Percentiles rank a stretch among this genome's conserved stretches.
These are phyloP conservation scores for Aspidiotus rigidus DNA, from an alignment of 2,888 invertebrate genomes.

Conservation along the genomic window DNA sequence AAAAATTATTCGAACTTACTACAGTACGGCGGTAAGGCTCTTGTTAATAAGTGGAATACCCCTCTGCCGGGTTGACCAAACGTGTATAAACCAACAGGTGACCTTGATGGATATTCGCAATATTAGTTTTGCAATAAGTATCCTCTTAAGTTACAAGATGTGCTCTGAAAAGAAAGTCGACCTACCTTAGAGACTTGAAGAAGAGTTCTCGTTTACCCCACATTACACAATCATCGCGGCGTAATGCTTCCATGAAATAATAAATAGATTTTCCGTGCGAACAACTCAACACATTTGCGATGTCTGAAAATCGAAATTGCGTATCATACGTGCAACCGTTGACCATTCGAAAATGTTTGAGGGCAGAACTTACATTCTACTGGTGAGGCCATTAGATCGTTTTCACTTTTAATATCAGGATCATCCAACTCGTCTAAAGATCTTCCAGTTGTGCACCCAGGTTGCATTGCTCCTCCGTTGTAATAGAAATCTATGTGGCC, in stretches of 20 bases:
- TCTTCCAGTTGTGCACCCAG: conserved; percentile 47
- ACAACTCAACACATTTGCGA: conserved; percentile 48
- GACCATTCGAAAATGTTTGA: too few relatives aligned
- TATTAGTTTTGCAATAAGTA: too few relatives aligned
- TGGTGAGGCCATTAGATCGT: too few relatives aligned
- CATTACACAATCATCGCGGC: conserved; percentile 49
- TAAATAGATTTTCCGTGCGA: conserved; percentile 54
- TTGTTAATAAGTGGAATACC: conserved; percentile 41
- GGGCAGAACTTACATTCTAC: too few relatives aligned
- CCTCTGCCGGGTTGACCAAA: conserved; percentile 40
- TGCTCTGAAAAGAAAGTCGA: too few relatives aligned
- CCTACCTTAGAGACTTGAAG: too few relatives aligned
- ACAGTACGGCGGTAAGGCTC: conserved; percentile 41
- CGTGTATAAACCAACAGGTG: conserved; percentile 41
- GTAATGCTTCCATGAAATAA: conserved; percentile 52
- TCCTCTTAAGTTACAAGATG: too few relatives aligned
- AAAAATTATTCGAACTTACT: conserved; percentile 37
- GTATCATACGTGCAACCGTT: too few relatives aligned
- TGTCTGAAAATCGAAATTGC: conserved; percentile 3
- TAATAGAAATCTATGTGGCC: conserved; percentile 58
- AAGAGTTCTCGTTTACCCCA: conserved; percentile 41
- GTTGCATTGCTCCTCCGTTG: conserved; percentile 58
- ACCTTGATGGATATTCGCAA: not conserved
- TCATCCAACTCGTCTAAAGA: conserved; percentile 25
- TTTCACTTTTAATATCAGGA: too few relatives aligned